These are phyloP conservation scores for Elachura formosa DNA, from an alignment of 2,113 vertebrate genomes.

Conservation along the genomic window DNA sequence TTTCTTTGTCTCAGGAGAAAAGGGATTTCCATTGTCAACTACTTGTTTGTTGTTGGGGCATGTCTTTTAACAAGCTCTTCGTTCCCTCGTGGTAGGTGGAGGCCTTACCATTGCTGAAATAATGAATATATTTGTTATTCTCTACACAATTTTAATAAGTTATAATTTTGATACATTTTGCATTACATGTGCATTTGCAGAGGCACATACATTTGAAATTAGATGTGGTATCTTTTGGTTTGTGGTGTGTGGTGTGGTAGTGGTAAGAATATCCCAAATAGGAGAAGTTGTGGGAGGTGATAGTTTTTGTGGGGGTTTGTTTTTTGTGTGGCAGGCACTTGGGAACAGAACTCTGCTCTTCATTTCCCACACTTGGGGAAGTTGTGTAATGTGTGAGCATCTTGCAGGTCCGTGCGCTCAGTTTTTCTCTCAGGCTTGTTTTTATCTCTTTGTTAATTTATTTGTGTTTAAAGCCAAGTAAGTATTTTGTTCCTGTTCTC, in stretches of 20 bases:
- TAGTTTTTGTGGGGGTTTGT: background rate
- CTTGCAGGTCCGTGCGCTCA: background rate
- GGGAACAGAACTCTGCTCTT: background rate
- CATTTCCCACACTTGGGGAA: background rate
- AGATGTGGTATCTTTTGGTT: background rate
- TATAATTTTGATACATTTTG: background rate
- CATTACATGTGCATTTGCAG: background rate
- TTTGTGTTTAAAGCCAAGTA: background rate
- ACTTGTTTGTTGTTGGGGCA: background rate
- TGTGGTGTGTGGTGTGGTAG: background rate
- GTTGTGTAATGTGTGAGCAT: background rate
- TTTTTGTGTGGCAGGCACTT: background rate
- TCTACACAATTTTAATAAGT: background rate
- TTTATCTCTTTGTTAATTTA: background rate
- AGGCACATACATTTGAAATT: background rate
- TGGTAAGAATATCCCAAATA: background rate
- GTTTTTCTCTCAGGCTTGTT: background rate
- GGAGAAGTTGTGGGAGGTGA: background rate
- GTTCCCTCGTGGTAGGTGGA: background rate
- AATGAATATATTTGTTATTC: background rate
- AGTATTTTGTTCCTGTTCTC: background rate
- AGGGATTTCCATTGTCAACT: background rate
- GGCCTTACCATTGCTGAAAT: background rate
- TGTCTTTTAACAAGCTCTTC: background rate
- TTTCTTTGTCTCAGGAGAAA: background rate